phyloP scores from a whole-genome alignment of 2,888 invertebrate species.

The Tribolium freemani region DNA sequence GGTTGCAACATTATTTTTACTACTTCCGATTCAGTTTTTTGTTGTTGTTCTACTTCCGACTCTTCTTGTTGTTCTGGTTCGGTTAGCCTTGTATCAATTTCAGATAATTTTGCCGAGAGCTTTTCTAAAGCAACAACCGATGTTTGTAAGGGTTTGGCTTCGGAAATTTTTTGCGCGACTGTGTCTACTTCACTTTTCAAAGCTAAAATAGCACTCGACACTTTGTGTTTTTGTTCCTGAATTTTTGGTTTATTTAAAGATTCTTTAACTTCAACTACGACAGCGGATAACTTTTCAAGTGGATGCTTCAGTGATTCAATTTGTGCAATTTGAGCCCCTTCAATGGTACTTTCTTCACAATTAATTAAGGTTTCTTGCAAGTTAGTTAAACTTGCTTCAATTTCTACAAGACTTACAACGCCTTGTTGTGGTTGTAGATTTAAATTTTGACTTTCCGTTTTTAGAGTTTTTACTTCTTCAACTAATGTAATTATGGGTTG shows the following conservation, averaged over 20 bases:
- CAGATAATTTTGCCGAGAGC: conserved; percentile 19
- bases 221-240: conserved; percentile 42
- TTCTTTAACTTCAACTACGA: conserved; percentile 33
- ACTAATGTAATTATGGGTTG: background rate
- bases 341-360: background rate
- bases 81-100: background rate
- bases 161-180: conserved; percentile 30
- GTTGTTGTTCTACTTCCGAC: background rate
- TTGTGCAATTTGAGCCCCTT: conserved; percentile 5
- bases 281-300: conserved; percentile 43
- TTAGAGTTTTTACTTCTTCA: conserved; percentile 20
- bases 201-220: conserved; percentile 44
- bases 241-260: conserved; percentile 15
- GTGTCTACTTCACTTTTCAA: conserved; percentile 46
- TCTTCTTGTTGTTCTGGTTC: background rate
- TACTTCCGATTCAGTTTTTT: conserved; percentile 31
- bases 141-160: conserved; percentile 23
- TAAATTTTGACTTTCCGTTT: conserved; percentile 2
- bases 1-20: conserved; percentile 23
- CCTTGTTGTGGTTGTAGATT: conserved; percentile 1
- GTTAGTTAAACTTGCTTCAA: background rate
- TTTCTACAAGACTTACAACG: background rate
- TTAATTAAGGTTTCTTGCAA: conserved; percentile 1
- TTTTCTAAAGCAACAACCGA: conserved; percentile 38
- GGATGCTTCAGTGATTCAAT: conserved; percentile 27